Conservation (phyloP, 2,888 invertebrate species). For the Parnassius orleans region DNA sequence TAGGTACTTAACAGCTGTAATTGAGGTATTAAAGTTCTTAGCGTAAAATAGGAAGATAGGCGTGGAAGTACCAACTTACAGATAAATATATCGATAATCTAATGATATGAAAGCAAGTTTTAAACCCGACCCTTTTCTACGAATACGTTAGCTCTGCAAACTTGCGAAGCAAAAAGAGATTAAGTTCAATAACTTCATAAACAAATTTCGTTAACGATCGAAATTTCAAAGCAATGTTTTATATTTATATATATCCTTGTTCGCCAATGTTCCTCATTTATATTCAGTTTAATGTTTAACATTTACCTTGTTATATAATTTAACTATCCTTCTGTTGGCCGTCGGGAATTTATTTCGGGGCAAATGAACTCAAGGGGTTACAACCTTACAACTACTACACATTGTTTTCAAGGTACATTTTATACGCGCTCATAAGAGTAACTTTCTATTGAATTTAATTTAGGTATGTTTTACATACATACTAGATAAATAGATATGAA, state of each 20-base stretch:
- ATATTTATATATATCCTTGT: not conserved
- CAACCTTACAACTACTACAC: not conserved
- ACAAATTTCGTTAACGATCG: not conserved
- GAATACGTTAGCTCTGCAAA: not conserved
- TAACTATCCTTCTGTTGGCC: slow-evolving; percentile 27
- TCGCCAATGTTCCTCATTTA: not conserved
- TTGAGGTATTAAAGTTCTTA: slow-evolving; percentile 10
- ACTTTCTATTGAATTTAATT: no score
- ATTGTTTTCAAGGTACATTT: slow-evolving; percentile 50
- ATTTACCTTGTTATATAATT: slow-evolving; percentile 35
- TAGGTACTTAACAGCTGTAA: not conserved
- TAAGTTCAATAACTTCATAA: not conserved
- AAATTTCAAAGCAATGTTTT: not conserved
- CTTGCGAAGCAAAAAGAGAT: not conserved
- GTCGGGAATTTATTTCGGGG: not conserved
- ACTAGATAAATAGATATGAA: no score
- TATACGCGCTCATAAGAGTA: slow-evolving; percentile 47
- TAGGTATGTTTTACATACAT: no score
- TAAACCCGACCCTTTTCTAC: slow-evolving; percentile 1
- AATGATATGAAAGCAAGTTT: slow-evolving; percentile 1
- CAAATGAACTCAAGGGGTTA: slow-evolving; percentile 1
- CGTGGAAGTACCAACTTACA: not conserved
- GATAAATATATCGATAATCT: not conserved
- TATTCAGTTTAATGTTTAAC: not conserved
- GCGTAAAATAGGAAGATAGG: not conserved